A percentile compares a stretch with the other conserved stretches of the same genome.
These are phyloP conservation scores for Ophioninae sp. DNA, from an alignment of 2,888 invertebrate species.

Conservation along the genomic window DNA sequence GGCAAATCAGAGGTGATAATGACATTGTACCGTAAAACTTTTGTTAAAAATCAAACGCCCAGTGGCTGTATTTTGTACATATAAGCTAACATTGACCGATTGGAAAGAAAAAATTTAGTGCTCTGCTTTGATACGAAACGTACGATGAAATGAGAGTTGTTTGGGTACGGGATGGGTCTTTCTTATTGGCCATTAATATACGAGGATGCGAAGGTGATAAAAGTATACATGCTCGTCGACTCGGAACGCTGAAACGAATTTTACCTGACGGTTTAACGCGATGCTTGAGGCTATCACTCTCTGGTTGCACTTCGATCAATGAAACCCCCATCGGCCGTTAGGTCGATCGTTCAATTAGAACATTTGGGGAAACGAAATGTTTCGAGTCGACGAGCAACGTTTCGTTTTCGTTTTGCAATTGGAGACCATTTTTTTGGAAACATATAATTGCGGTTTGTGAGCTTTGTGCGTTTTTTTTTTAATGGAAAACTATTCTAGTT, in stretches of 20 bases:
- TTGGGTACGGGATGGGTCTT: conserved; percentile 4
- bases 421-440: too few relatives aligned
- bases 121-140: not conserved
- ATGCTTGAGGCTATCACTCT: conserved; percentile 21
- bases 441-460: too few relatives aligned
- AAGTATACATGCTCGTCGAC: conserved; percentile 11
- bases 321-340: conserved; percentile 3
- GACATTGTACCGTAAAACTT: too few relatives aligned
- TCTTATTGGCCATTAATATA: conserved; percentile 13
- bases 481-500: too few relatives aligned
- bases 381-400: not conserved
- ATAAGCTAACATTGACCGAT: not conserved
- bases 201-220: conserved; percentile 16
- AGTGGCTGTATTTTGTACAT: not conserved
- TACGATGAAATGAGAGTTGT: conserved; percentile 10
- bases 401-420: too few relatives aligned
- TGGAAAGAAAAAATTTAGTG: conserved; percentile 14
- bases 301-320: conserved; percentile 25
- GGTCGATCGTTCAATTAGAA: conserved; percentile 7
- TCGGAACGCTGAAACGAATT: conserved; percentile 19
- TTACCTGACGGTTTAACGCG: conserved; percentile 26
- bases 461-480: too few relatives aligned
- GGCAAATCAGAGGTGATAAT: too few relatives aligned
- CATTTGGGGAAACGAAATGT: not conserved
- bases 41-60: not conserved